phyloP scores from a whole-genome alignment of 64 coral and sea anemone genomes.

The Stichodactyla mertensii region DNA sequence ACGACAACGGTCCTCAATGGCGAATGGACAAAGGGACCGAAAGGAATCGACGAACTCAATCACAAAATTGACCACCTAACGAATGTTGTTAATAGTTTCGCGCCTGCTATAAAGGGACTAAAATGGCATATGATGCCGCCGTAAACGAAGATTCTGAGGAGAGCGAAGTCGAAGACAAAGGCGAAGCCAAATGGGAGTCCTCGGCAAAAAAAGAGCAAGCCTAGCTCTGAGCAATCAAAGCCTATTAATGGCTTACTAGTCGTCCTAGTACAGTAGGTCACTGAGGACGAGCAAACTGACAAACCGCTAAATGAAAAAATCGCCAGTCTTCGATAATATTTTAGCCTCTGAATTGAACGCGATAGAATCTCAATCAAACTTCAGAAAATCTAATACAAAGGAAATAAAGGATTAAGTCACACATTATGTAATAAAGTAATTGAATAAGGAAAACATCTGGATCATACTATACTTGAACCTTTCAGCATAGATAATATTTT shows the following conservation, averaged over 20 bases:
- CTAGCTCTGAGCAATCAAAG: not conserved
- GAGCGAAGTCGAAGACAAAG: conserved; percentile 13
- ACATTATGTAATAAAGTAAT: too few species aligned
- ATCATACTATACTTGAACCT: too few species aligned
- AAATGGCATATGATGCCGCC: conserved; percentile 37
- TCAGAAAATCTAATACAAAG: too few species aligned
- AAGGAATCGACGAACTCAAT: conserved; percentile 19
- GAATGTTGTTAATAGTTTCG: conserved; percentile 10
- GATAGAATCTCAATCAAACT: not conserved
- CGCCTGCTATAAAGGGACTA: conserved; percentile 18
- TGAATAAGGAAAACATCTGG: too few species aligned
- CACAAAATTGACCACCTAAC: conserved; percentile 29
- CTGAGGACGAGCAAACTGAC: conserved; percentile 31
- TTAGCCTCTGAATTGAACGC: conserved; percentile 37
- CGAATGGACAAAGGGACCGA: not conserved
- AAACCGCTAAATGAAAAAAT: conserved; percentile 12
- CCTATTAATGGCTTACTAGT: conserved; percentile 3
- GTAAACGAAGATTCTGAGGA: not conserved
- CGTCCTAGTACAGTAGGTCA: conserved; percentile 29
- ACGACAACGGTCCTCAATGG: not conserved
- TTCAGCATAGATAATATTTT: too few species aligned
- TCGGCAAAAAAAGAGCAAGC: conserved; percentile 3
- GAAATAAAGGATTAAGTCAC: too few species aligned
- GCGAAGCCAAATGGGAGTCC: not conserved
- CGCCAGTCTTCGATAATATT: conserved; percentile 19